Percentiles rank a stretch among this genome's conserved stretches.
Evolutionary conservation across 1,140 invertebrate genomes (phyloP).

Genomic region (Dysdera silvatica): DNA sequence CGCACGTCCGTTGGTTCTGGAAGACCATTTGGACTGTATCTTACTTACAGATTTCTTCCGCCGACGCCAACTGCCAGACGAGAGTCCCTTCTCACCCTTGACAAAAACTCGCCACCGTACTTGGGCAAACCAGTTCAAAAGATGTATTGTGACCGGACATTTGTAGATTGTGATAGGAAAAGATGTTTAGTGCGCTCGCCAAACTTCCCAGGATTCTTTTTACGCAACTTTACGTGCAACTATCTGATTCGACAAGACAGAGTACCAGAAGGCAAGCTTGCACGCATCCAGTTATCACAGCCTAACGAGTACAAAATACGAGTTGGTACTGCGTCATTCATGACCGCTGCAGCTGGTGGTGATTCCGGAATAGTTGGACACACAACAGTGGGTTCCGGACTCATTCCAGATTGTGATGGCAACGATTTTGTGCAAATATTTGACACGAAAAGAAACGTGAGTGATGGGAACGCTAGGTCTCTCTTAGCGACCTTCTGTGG

Average conservation of each 20-base stretch:
- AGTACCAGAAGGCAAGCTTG: constrained; percentile 21
- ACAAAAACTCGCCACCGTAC: background rate
- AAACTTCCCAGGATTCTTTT: constrained; percentile 32
- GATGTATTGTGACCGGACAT: constrained; percentile 28
- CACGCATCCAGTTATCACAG: constrained; percentile 26
- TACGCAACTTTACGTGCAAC: constrained; percentile 32
- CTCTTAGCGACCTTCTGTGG: constrained; percentile 83
- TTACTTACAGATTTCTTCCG: constrained; percentile 29
- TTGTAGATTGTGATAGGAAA: constrained; percentile 29
- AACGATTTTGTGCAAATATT: constrained; percentile 79
- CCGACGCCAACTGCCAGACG: background rate
- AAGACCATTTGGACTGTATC: constrained; percentile 29
- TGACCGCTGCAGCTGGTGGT: background rate
- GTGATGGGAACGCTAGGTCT: constrained; percentile 57
- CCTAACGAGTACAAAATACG: constrained; percentile 35
- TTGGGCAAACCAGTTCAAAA: constrained; percentile 14
- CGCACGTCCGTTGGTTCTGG: constrained; percentile 19
- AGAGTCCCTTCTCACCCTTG: background rate
- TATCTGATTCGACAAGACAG: constrained; percentile 25
- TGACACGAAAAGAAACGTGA: constrained; percentile 66
- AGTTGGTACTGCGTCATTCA: constrained; percentile 26
- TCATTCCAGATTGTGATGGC: constrained; percentile 67
- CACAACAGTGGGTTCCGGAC: background rate
- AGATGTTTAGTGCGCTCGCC: constrained; percentile 31
- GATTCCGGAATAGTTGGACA: background rate